Base-by-base conservation (phyloP, 2,888 invertebrate species). In the Prionchulus punctatus region DNA sequence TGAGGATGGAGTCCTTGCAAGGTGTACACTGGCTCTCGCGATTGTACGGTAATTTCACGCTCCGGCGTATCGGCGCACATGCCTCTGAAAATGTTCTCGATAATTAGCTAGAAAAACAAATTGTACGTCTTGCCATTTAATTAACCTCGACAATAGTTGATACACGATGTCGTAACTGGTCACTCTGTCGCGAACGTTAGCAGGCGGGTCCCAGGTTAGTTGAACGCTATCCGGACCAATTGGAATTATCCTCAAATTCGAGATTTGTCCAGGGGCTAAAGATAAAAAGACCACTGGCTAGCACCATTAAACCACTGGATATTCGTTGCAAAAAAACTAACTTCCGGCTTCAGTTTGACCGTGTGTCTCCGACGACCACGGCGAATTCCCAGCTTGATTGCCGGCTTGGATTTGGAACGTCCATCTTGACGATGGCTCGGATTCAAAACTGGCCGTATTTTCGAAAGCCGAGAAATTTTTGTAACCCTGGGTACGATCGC, bases 151-250 rank as follows among this genome's bases (percentile, higher is more conserved):
- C 27, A 66, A 60, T 25, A 70, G 63, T 57, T 70, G 69, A 57
- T 70, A 70, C 43, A 67, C 67, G 58, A 70, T 65, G 54, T 70
- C 69, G 56, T 70, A 70, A 25, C 63, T 63, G 7, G 63, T 63
- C 52, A 70, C 64, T 26, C 61, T 60, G 48, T 69, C 69, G 59
- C 70, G 68, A 18, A 67, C 68, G 43, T 66, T 63, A 30, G 58
- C 58, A 15, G 70, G 70, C 43, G 64, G 64, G 7, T 64, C 59
- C 70, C 70, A 70, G 30, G 62, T 60, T 42, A 65, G 61, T 31
- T 66, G 69, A n/a, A 67, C 62, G 7, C 64, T 58, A 53, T 66
- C 66, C 3, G 66, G 57, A 27, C 67, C 63, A 2, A 52, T 1
- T 1, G 51, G 28, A 23, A 27, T 21, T 3, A 66, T 63, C 25